phyloP scores from a whole-genome alignment of 2,888 invertebrate genomes.

The Andrena praecox region DNA sequence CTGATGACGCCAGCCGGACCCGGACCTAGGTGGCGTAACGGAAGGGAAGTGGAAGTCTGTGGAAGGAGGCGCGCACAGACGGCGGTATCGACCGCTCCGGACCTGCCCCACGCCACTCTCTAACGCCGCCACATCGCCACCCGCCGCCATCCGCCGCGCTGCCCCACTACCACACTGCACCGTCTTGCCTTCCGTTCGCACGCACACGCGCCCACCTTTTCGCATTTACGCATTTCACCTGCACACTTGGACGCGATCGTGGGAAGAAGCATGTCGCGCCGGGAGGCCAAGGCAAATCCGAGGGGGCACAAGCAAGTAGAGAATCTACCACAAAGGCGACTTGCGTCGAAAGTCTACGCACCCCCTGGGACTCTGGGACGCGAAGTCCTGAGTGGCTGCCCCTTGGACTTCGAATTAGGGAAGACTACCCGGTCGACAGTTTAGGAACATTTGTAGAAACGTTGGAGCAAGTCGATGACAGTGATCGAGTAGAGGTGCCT shows the following conservation, averaged over 20 bases:
- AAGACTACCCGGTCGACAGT: no score
- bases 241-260: neutral
- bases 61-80: constrained; percentile 86
- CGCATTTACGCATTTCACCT: constrained; percentile 26
- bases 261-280: neutral
- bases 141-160: constrained; percentile 66
- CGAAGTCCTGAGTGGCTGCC: no score
- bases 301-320: neutral
- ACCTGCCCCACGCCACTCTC: constrained; percentile 85
- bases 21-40: constrained; percentile 82
- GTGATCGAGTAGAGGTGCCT: no score
- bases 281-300: neutral
- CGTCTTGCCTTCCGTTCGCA: constrained; percentile 66
- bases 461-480: no score
- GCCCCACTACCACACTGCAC: constrained; percentile 75
- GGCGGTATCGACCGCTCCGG: constrained; percentile 88
- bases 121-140: constrained; percentile 72
- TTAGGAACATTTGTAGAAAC: no score
- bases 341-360: no score
- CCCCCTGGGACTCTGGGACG: no score
- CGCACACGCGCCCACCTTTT: constrained; percentile 20
- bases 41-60: constrained; percentile 80
- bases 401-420: no score
- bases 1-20: constrained; percentile 80
- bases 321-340: no score